Percentiles rank a stretch among this genome's conserved stretches.
phyloP scores from a whole-genome alignment of 2,797 vertebrate genomes.

The Phyllotis vaccarum region DNA sequence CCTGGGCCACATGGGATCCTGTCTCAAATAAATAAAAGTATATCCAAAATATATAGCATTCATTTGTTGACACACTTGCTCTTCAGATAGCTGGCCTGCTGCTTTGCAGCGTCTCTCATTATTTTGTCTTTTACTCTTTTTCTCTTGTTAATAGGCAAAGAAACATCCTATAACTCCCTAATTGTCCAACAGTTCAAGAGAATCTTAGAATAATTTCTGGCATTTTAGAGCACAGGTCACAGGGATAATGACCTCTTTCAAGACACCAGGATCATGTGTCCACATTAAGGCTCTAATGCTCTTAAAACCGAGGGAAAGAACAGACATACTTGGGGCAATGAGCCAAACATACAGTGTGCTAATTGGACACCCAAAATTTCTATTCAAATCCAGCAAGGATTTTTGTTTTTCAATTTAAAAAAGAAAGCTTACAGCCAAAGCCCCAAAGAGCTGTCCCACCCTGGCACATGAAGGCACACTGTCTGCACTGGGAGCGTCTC shows the following conservation, averaged over 20 bases:
- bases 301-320: conserved; percentile 67
- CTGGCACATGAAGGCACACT: too few relatives aligned
- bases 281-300: conserved; percentile 53
- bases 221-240: conserved; percentile 56
- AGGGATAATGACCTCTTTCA: conserved; percentile 65
- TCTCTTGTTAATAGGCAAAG: conserved; percentile 46
- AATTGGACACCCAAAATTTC: conserved; percentile 39
- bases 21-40: not conserved
- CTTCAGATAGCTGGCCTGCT: conserved; percentile 49
- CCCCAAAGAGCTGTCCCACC: not conserved
- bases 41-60: not conserved
- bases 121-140: conserved; percentile 27
- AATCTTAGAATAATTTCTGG: conserved; percentile 73
- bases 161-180: conserved; percentile 57
- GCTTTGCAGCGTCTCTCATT: conserved; percentile 54
- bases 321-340: conserved; percentile 50
- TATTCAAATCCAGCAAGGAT: conserved; percentile 32
- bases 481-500: not conserved
- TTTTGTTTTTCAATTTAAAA: conserved; percentile 44
- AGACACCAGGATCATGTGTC: conserved; percentile 23
- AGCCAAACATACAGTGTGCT: conserved; percentile 45
- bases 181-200: conserved; percentile 66
- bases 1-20: too few relatives aligned
- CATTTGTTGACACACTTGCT: conserved; percentile 59
- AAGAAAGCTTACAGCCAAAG: not conserved